A percentile compares a stretch with the other conserved stretches of the same genome.
phyloP scores from a whole-genome alignment of 2,797 vertebrate genomes.

The Netta rufina region DNA sequence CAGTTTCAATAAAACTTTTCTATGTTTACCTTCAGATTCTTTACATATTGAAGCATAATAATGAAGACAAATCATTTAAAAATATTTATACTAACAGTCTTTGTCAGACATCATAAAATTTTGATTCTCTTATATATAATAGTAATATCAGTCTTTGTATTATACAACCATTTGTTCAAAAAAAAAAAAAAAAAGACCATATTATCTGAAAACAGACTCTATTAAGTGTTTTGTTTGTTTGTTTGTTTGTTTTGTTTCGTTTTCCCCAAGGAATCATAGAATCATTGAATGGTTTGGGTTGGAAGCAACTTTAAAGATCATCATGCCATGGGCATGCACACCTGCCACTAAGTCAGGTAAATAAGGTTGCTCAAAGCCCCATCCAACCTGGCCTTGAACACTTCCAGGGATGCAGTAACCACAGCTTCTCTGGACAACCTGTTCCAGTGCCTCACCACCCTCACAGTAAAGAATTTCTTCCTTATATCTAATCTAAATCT shows the following conservation, averaged over 20 bases:
- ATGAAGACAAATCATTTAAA: background rate
- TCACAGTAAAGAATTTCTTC: no score
- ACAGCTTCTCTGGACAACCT: no score
- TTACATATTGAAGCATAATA: background rate
- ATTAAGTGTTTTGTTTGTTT: background rate
- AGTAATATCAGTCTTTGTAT: background rate
- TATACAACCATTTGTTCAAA: background rate
- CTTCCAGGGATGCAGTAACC: no score
- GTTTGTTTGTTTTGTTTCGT: rapidly evolving
- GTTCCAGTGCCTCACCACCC: no score
- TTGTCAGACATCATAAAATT: background rate
- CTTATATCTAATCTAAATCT: no score
- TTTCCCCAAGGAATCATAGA: no score
- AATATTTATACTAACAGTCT: background rate
- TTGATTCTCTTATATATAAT: background rate
- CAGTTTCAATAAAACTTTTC: background rate
- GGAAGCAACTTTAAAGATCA: no score
- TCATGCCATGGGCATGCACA: no score
- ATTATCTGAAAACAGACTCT: background rate
- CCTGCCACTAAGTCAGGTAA: no score
- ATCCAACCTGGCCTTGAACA: no score
- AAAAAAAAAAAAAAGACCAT: background rate
- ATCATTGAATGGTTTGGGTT: no score
- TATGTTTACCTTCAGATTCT: background rate
- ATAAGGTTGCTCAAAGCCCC: no score